A percentile compares a stretch with the other conserved stretches of the same genome.
These are phyloP conservation scores for Jacana jacana DNA, from an alignment of 2,113 vertebrate species.

Conservation along the genomic window DNA sequence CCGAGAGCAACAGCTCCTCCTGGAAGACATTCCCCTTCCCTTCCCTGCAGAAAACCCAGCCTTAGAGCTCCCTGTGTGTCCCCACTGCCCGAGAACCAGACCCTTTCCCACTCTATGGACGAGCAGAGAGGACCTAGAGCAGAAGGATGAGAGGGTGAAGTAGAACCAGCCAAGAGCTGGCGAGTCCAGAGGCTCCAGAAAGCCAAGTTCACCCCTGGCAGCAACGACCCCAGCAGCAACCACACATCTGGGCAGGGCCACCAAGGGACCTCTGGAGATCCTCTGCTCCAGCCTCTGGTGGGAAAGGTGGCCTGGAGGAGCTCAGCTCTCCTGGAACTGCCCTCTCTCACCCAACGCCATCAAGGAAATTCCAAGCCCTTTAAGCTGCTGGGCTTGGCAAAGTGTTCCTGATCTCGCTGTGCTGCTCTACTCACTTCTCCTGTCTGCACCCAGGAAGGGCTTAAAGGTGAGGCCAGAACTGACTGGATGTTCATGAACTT, in stretches of 20 bases:
- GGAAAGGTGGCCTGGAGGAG: background rate
- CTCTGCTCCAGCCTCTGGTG: background rate
- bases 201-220: background rate
- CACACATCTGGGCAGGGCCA: background rate
- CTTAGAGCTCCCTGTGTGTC: fast-evolving
- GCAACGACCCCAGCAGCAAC: background rate
- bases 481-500: fast-evolving
- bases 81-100: background rate
- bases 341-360: fast-evolving
- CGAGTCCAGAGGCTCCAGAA: background rate
- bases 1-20: background rate
- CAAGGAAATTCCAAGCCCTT: background rate
- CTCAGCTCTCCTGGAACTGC: background rate
- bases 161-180: background rate
- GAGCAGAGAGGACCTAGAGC: background rate
- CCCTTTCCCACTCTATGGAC: fast-evolving
- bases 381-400: background rate
- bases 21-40: background rate
- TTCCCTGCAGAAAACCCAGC: background rate
- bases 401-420: background rate
- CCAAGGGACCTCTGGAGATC: background rate
- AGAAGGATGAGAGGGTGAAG: background rate
- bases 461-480: background rate
- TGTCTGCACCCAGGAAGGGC: background rate
- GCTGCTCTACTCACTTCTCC: background rate